Evolutionary conservation across 2,888 invertebrate species (phyloP).

Genomic region (Hemithea aestivaria): DNA sequence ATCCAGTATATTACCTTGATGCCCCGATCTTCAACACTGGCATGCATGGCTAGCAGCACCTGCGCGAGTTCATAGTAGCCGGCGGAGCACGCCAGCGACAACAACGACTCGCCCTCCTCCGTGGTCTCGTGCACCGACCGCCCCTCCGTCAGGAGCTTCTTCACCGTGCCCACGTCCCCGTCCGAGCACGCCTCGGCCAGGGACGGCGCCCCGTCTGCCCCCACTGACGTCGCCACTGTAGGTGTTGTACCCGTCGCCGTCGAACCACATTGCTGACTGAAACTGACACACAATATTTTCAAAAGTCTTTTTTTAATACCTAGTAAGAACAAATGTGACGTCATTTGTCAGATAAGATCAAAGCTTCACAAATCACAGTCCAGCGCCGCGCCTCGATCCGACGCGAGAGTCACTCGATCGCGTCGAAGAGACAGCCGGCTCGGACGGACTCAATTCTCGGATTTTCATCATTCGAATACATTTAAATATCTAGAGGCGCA

Average conservation of each 20-base stretch:
- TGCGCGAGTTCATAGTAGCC: conserved; percentile 98
- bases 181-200: conserved; percentile 96
- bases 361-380: conserved; percentile 70
- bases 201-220: conserved; percentile 82
- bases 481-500: conserved; percentile 2
- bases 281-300: conserved; percentile 21
- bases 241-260: conserved; percentile 64
- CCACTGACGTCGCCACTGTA: conserved; percentile 71
- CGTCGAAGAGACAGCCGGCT: conserved; percentile 48
- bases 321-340: too few relatives aligned
- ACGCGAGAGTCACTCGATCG: conserved; percentile 53
- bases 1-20: conserved; percentile 83
- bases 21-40: conserved; percentile 97
- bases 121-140: conserved; percentile 97
- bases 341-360: conserved; percentile 77
- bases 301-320: too few relatives aligned
- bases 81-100: conserved; percentile 97
- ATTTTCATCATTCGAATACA: conserved; percentile 72
- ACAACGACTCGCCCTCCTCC: conserved; percentile 97
- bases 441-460: conserved; percentile 78
- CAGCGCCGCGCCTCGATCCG: conserved; percentile 56
- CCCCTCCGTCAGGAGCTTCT: conserved; percentile 94
- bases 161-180: conserved; percentile 95
- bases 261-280: conserved; percentile 69
- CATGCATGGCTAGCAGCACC: conserved; percentile 97